Evolutionary conservation across 37 sponge, comb jelly and placozoan genomes (phyloP).

Genomic region (Ianthella basta): DNA sequence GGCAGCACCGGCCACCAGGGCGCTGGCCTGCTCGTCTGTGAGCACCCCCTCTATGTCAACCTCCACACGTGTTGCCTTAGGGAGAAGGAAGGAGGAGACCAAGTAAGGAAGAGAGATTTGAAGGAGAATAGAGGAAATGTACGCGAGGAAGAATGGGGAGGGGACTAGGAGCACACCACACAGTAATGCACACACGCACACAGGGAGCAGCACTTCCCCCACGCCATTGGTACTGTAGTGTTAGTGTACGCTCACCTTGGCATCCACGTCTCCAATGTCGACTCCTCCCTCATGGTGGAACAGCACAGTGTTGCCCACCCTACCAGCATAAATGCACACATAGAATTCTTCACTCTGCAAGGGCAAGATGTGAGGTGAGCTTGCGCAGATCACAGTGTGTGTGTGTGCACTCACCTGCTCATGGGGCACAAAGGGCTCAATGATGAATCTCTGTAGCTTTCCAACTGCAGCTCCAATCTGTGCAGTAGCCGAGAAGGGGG

Average conservation of each 20-base stretch:
- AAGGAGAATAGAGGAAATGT: too few relatives aligned
- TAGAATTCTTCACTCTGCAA: slow-evolving; percentile 61
- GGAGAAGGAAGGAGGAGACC: not conserved
- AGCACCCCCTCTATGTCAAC: slow-evolving; percentile 55
- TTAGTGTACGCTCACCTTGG: slow-evolving; percentile 34
- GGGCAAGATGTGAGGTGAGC: not conserved
- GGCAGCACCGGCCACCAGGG: slow-evolving; percentile 38
- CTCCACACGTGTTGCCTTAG: slow-evolving; percentile 56
- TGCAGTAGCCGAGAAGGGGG: not conserved
- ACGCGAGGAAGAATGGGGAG: too few relatives aligned
- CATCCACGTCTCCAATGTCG: slow-evolving; percentile 93
- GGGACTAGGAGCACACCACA: not conserved
- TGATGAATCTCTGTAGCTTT: slow-evolving; percentile 81
- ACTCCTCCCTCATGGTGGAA: slow-evolving; percentile 95
- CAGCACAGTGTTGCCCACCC: slow-evolving; percentile 81
- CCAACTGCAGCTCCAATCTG: slow-evolving; percentile 78
- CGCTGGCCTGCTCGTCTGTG: slow-evolving; percentile 52
- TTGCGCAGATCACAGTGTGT: too few relatives aligned
- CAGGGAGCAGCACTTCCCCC: too few relatives aligned
- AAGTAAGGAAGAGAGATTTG: too few relatives aligned
- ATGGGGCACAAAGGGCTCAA: slow-evolving; percentile 91
- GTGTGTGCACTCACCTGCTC: slow-evolving; percentile 31
- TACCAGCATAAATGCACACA: slow-evolving; percentile 81
- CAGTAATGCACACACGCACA: not conserved
- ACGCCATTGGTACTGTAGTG: too few relatives aligned